A percentile compares a stretch with the other conserved stretches of the same genome.
These are phyloP conservation scores for Mergus octosetaceus DNA, from an alignment of 2,797 vertebrate species.

Conservation along the genomic window DNA sequence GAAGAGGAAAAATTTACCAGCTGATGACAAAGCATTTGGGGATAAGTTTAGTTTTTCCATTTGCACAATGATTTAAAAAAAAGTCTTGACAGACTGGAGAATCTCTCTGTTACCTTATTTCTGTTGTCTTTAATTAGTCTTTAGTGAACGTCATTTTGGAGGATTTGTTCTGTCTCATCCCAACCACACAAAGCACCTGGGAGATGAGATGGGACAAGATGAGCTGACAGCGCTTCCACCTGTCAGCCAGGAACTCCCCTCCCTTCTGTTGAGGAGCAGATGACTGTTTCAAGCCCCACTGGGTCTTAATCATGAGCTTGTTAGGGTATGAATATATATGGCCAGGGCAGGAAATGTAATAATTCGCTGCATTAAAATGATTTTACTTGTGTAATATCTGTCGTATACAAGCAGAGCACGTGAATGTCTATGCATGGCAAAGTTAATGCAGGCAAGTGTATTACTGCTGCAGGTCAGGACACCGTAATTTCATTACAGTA, in stretches of 20 bases:
- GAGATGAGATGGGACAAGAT: background rate
- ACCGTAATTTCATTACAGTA: accelerated
- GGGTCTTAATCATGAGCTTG: background rate
- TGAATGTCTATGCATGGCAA: background rate
- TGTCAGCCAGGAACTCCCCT: too few relatives aligned
- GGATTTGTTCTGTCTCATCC: background rate
- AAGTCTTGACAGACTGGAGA: background rate
- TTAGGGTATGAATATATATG: background rate
- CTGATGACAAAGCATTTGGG: background rate
- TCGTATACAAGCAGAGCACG: accelerated
- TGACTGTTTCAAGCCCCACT: background rate
- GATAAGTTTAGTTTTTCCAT: background rate
- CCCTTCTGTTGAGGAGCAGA: background rate
- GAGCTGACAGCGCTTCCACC: background rate
- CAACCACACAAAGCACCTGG: background rate
- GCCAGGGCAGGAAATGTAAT: background rate
- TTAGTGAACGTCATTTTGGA: too few relatives aligned
- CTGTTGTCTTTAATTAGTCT: background rate
- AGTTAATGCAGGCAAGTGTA: background rate
- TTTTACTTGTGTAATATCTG: background rate
- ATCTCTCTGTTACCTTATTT: background rate
- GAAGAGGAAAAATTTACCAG: background rate
- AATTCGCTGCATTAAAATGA: background rate
- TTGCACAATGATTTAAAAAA: background rate
- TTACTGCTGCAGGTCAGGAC: background rate